Evolutionary conservation across 2,113 vertebrate genomes (phyloP).

Genomic region (Philantomba maxwellii): DNA sequence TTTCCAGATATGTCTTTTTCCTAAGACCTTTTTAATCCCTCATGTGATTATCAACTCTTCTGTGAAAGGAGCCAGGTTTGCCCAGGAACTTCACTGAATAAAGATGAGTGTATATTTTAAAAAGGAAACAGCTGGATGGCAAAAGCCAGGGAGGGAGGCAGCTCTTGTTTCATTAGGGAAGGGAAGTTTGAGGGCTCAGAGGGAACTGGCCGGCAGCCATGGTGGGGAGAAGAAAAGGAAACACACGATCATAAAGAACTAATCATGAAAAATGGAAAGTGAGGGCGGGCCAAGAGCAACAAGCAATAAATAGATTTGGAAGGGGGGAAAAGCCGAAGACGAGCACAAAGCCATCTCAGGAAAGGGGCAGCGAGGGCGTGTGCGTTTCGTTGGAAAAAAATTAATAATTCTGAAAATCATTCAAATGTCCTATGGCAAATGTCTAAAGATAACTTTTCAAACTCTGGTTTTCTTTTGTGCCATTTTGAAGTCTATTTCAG

Average conservation of each 20-base stretch:
- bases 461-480: slow-evolving; percentile 19
- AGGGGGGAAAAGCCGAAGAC: slow-evolving; percentile 30
- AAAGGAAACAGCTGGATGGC: slow-evolving; percentile 92
- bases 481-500: slow-evolving; percentile 24
- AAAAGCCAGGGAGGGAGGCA: slow-evolving; percentile 77
- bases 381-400: slow-evolving; percentile 60
- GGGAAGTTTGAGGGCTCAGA: slow-evolving; percentile 76
- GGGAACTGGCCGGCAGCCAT: slow-evolving; percentile 83
- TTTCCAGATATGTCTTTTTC: neutral
- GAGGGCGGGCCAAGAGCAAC: slow-evolving; percentile 84
- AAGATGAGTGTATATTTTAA: slow-evolving; percentile 82
- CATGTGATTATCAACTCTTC: slow-evolving; percentile 80
- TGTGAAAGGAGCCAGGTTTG: slow-evolving; percentile 76
- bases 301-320: slow-evolving; percentile 82
- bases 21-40: neutral
- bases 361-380: slow-evolving; percentile 59
- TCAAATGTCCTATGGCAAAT: slow-evolving; percentile 29
- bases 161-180: slow-evolving; percentile 81
- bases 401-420: slow-evolving; percentile 57
- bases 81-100: slow-evolving; percentile 76
- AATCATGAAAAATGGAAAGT: slow-evolving; percentile 88
- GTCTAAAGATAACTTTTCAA: neutral
- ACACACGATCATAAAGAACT: slow-evolving; percentile 84
- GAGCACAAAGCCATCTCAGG: slow-evolving; percentile 60
- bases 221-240: slow-evolving; percentile 77